A percentile compares a stretch with the other conserved stretches of the same genome.
phyloP scores from a whole-genome alignment of 2,113 vertebrate species.

The Caloenas nicobarica region DNA sequence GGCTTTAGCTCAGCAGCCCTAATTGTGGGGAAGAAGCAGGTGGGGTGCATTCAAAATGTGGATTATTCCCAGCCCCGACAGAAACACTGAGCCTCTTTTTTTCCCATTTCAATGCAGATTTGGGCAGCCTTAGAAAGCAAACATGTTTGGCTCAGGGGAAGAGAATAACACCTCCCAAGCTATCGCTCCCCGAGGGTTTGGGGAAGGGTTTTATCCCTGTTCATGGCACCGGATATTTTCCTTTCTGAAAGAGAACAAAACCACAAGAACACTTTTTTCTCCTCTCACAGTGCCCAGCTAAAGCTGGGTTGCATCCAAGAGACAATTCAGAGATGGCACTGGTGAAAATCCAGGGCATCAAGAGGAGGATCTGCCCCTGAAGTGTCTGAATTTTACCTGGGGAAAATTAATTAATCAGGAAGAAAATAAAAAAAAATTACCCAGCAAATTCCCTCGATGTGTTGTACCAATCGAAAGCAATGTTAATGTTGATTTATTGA shows the following conservation, averaged over 20 bases:
- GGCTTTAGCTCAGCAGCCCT: not conserved
- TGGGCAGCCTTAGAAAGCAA: not conserved
- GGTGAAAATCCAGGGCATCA: not conserved
- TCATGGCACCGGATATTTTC: not conserved
- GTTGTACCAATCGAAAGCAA: conserved; percentile 51
- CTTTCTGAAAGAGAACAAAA: conserved; percentile 22
- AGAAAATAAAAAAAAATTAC: conserved; percentile 55
- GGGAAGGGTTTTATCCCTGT: not conserved
- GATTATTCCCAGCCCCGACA: not conserved
- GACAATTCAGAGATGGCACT: accelerated
- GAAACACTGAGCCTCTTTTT: not conserved
- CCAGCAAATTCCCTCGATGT: conserved; percentile 26
- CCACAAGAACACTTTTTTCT: not conserved
- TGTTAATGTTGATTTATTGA: conserved; percentile 74
- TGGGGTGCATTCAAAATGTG: not conserved
- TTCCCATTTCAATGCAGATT: not conserved
- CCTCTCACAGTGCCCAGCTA: not conserved
- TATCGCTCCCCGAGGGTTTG: not conserved
- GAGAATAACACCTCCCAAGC: not conserved
- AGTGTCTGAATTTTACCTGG: not conserved
- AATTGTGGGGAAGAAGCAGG: not conserved
- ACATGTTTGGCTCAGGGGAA: not conserved
- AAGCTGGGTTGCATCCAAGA: not conserved
- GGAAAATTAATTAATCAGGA: conserved; percentile 65
- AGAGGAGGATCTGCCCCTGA: not conserved